Base-by-base conservation (phyloP, 2,888 invertebrate species). In the Mylabris sibirica region DNA sequence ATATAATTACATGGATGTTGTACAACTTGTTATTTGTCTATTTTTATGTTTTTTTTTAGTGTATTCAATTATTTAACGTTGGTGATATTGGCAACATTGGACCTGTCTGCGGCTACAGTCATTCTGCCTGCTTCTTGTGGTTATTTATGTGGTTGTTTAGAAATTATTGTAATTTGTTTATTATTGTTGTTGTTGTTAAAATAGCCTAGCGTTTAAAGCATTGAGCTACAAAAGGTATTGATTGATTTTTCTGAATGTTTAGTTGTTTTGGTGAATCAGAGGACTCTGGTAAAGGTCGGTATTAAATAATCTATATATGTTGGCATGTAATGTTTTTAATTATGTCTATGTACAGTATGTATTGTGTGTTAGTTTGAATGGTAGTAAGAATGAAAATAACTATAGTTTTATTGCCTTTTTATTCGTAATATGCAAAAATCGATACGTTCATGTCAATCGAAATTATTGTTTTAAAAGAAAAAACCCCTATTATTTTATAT, bases 201-300 rank as follows among this genome's bases (percentile, higher is more conserved):
- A 62, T 62, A 41, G 63, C 41, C 38, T 35, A 44, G 41, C 26
- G n/a, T 20, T 68, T 64, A 61, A 59, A 59, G 26, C 62, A 64
- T 64, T 38, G 38, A 66, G 66, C 66, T 66, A 66, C 60, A 61
- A 65, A 69, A 67, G 70, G 30, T 62, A 60, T 57, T 69, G 49
- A 66, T 63, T 66, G 63, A 30, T 35, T 63, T 30, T 41, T 74
- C 83, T 83, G 82, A 77, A 84, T 84, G 84, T 83, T 82, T 80
- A 82, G 82, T 79, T 83, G 83, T 73, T 83, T 80, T 74, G 79
- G 82, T 65, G 81, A 82, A 72, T 80, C 81, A 72, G 84, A 83
- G 81, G 83, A 83, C 79, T 81, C 81, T 75, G 82, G 80, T 74
- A 83, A 82, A 83, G 84, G 84, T 84, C 77, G 65, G 79, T 62